Conservation (phyloP, 2,888 invertebrate species). For the Brenthis daphne region DNA sequence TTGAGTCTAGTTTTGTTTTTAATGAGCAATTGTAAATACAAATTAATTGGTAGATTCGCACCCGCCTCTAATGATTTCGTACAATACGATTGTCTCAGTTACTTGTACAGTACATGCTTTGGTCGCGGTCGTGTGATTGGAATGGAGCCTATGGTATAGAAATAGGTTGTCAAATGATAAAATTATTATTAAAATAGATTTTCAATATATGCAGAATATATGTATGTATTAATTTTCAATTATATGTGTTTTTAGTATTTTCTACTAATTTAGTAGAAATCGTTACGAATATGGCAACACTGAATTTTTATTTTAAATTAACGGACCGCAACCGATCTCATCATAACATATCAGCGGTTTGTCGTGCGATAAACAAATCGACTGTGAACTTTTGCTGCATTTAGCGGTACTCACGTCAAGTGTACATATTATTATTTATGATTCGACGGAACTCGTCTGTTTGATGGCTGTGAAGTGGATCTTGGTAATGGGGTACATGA, state of each 20-base stretch:
- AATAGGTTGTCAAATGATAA: neutral
- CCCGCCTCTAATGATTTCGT: neutral
- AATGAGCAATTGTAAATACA: conserved; percentile 3
- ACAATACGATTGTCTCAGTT: neutral
- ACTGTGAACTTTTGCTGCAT: neutral
- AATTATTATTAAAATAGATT: no score
- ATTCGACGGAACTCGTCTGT: conserved; percentile 44
- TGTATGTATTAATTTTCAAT: neutral
- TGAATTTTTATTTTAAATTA: neutral
- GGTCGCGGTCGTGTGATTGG: conserved; percentile 1
- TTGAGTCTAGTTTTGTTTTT: neutral
- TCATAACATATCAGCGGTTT: conserved; percentile 40
- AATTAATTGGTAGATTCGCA: conserved; percentile 2
- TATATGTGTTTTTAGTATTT: neutral
- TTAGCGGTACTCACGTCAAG: conserved; percentile 43
- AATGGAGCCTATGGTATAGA: neutral
- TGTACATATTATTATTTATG: conserved; percentile 41
- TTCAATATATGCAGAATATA: no score
- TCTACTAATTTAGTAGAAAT: conserved; percentile 2
- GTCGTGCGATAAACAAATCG: conserved; percentile 5
- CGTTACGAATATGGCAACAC: neutral
- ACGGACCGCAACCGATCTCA: conserved; percentile 11
- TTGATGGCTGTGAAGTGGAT: conserved; percentile 56
- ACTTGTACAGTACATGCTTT: neutral
- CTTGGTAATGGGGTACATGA: conserved; percentile 29